Evolutionary conservation across 2,113 vertebrate genomes (phyloP).

Genomic region (Prolemur simus): DNA sequence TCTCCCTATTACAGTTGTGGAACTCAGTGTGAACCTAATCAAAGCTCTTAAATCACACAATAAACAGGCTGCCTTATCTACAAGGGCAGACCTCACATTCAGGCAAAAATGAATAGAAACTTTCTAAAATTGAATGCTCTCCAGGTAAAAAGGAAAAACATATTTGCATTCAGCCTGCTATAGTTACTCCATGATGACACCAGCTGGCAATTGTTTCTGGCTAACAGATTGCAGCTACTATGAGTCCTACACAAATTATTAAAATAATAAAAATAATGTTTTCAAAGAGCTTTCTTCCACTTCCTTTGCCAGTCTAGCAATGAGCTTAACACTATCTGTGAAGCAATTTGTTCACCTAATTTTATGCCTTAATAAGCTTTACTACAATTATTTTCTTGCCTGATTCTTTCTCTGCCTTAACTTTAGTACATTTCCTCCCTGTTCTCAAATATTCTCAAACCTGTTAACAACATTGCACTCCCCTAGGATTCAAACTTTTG

Average conservation of each 20-base stretch:
- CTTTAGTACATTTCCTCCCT: not conserved
- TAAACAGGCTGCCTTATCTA: constrained; percentile 67
- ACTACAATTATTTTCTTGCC: constrained; percentile 64
- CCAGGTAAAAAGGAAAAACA: constrained; percentile 72
- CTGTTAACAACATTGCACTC: constrained; percentile 39
- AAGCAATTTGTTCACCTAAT: constrained; percentile 74
- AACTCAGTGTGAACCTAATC: constrained; percentile 48
- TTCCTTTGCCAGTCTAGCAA: constrained; percentile 67
- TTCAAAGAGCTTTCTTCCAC: constrained; percentile 63
- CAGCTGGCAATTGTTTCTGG: constrained; percentile 75
- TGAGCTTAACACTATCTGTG: constrained; percentile 59
- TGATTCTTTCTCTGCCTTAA: constrained; percentile 12
- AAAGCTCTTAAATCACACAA: constrained; percentile 45
- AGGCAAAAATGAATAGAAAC: constrained; percentile 65
- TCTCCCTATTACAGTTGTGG: not conserved
- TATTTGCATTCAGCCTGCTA: constrained; percentile 59
- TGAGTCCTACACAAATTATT: constrained; percentile 76
- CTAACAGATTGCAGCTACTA: constrained; percentile 74
- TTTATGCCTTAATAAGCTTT: constrained; percentile 70
- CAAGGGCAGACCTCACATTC: constrained; percentile 46
- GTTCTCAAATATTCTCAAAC: constrained; percentile 41
- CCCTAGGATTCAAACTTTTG: constrained; percentile 68
- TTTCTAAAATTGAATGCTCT: constrained; percentile 67
- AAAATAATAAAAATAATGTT: constrained; percentile 79
- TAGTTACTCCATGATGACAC: constrained; percentile 69